Evolutionary conservation across 1,140 invertebrate genomes (phyloP), one percentile per base, ranked within the genome.

Genomic region (Lerema accius): DNA sequence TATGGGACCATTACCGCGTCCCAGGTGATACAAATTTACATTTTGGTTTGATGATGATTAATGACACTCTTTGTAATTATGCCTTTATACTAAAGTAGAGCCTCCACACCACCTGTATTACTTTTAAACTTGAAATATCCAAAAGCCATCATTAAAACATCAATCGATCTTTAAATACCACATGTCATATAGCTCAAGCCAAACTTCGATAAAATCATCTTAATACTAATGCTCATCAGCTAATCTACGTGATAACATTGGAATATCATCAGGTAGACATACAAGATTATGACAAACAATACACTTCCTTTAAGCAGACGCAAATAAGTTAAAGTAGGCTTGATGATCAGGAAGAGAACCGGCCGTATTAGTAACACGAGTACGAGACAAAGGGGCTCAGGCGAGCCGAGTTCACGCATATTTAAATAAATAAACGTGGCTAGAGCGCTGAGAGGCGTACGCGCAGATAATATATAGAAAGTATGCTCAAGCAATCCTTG

Each of bases 401-500:
- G 73, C 71, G 69, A 71, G 72, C 71, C 66, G 70, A 78, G 78
- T 84, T 80, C 72, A 85, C 78, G 84, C 84, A 86, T 85, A 84
- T 86, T 86, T 86, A 84, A 86, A 86, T 89, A 89, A 87, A 86
- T 82, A 89, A 78, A 85, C 80, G 78, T 76, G 76, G 69, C 76
- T 86, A 82, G 80, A 76, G 72, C 73, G 68, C 75, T 69, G 59
- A 51, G 68, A 71, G 71, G 50, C 71, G 76, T 82, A 82, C 65
- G 69, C 80, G 75, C 74, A 75, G 59, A 13, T 67, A 67, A 66
- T 65, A 50, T 39, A 35, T 63, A 42, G 32, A 62, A 62, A 51
- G 59, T 32, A 35, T 6, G 40, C 45, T 7, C 53, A 43, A 15
- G 14, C 11, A 15, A 11, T 35, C 19, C 26, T 28, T 59, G 23